Conservation (phyloP, 1,140 invertebrate species). For the Physella acuta region DNA sequence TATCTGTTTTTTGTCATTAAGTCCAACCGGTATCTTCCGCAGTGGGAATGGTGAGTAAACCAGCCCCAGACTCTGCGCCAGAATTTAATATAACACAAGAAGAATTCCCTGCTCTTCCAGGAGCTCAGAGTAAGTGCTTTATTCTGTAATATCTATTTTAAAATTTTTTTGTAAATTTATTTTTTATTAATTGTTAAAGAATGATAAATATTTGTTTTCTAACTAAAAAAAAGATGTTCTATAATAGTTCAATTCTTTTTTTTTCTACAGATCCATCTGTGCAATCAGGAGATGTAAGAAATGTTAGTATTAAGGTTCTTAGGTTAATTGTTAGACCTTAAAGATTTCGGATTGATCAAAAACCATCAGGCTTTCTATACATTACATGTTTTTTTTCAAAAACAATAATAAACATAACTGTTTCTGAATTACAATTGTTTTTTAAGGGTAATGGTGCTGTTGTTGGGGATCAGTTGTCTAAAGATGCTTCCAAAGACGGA, state of each 20-base stretch:
- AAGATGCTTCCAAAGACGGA: conserved; percentile 39
- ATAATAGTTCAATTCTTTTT: too few relatives aligned
- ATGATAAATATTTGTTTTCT: background rate
- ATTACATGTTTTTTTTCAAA: too few relatives aligned
- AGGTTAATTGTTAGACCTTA: too few relatives aligned
- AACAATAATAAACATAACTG: too few relatives aligned
- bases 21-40: conserved; percentile 7
- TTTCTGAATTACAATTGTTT: too few relatives aligned
- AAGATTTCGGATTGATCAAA: too few relatives aligned
- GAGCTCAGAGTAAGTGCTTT: conserved; percentile 63
- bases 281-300: conserved; percentile 25
- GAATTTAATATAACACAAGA: conserved; percentile 98
- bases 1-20: background rate
- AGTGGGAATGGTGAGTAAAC: conserved; percentile 64
- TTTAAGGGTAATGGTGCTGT: conserved; percentile 23
- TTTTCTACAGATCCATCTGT: conserved; percentile 28
- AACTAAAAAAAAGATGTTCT: background rate
- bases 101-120: conserved; percentile 95
- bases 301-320: conserved; percentile 2
- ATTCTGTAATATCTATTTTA: background rate
- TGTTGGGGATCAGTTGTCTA: conserved; percentile 29
- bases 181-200: background rate
- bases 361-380: too few relatives aligned
- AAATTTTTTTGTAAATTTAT: background rate
- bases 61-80: conserved; percentile 51